Conservation (phyloP, 2,888 invertebrate genomes). For the Andrena bicolor region DNA sequence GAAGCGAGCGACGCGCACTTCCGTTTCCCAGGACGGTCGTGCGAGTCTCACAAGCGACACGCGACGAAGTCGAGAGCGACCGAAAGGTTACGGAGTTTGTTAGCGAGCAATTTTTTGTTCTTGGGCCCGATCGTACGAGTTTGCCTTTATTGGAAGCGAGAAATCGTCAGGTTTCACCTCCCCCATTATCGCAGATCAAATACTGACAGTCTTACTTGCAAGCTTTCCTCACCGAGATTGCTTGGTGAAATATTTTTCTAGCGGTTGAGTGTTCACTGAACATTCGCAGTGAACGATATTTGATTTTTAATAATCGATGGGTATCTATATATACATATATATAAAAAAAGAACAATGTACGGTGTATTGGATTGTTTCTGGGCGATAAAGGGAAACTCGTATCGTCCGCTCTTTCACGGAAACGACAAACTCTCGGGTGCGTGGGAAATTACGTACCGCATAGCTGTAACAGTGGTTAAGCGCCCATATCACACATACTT, state of each 20-base stretch:
- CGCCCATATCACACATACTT: constrained; percentile 70
- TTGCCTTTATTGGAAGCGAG: constrained; percentile 29
- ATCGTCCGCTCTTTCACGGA: constrained; percentile 21
- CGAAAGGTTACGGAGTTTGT: constrained; percentile 41
- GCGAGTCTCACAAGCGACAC: constrained; percentile 58
- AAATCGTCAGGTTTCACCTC: constrained; percentile 13
- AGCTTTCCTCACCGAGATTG: constrained; percentile 1
- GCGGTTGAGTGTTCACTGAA: constrained; percentile 6
- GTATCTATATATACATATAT: no score
- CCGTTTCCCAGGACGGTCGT: constrained; percentile 60
- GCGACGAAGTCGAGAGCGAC: constrained; percentile 68
- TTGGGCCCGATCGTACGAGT: constrained; percentile 29
- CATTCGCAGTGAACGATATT: not conserved
- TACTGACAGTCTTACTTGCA: constrained; percentile 4
- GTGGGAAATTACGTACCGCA: constrained; percentile 64
- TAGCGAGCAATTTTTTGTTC: constrained; percentile 24
- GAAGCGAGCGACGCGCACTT: constrained; percentile 41
- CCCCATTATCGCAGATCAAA: not conserved
- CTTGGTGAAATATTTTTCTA: constrained; percentile 51
- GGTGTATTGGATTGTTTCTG: constrained; percentile 8
- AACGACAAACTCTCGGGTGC: constrained; percentile 38
- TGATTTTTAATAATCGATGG: constrained; percentile 17
- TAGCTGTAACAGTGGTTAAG: constrained; percentile 65
- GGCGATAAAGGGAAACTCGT: constrained; percentile 34
- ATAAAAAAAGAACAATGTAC: no score